These are phyloP conservation scores for Athene noctua DNA, from an alignment of 2,113 vertebrate genomes.

Conservation along the genomic window DNA sequence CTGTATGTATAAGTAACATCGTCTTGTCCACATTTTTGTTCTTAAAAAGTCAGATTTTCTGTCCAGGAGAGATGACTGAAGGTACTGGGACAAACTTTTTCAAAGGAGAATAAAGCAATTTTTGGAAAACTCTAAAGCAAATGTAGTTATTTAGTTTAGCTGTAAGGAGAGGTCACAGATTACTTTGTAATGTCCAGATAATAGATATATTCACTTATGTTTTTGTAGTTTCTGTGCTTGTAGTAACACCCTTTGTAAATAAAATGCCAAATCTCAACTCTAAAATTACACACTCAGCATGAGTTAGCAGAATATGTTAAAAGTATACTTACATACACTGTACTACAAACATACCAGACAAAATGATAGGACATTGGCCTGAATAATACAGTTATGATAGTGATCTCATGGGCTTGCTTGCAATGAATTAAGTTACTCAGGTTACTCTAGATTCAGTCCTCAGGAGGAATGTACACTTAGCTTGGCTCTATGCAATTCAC, in stretches of 20 bases:
- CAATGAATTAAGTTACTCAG: not conserved
- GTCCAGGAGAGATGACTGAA: not conserved
- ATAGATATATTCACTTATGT: rapidly evolving
- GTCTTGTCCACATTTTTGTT: not conserved
- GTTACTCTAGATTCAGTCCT: not conserved
- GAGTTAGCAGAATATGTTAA: not conserved
- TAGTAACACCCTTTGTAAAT: not conserved
- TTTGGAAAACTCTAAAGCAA: not conserved
- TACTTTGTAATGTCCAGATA: not conserved
- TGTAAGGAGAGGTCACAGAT: not conserved
- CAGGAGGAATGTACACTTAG: not conserved
- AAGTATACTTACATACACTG: not conserved
- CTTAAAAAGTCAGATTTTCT: not conserved
- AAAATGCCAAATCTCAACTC: not conserved
- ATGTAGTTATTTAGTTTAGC: not conserved
- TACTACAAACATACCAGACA: not conserved
- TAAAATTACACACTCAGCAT: not conserved
- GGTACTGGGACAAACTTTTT: not conserved
- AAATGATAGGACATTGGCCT: not conserved
- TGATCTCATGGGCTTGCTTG: not conserved
- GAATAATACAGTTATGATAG: not conserved
- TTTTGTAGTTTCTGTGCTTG: not conserved
- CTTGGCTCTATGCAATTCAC: not conserved
- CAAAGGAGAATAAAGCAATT: not conserved
- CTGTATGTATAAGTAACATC: not conserved